Evolutionary conservation across 2,888 invertebrate species (phyloP), one percentile per base, ranked within the genome.

Genomic region (Apamea monoglypha): DNA sequence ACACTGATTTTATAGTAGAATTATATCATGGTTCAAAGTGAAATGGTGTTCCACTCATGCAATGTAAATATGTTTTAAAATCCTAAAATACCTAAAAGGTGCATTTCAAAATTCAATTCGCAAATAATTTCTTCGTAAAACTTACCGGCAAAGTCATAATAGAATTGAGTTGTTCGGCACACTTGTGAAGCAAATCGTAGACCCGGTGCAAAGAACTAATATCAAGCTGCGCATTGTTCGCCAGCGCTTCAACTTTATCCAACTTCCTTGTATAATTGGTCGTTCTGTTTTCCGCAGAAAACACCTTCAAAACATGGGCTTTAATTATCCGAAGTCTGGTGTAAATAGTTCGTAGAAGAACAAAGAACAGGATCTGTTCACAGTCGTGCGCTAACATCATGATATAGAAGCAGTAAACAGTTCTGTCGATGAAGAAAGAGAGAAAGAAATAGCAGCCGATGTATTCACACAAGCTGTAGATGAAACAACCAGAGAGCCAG

Each of bases 61-160:
- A 10, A n/a, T 59, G 32, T 21, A 50, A 50, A 50, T 40, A 4
- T 18, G 25, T 63, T 40, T 25, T 0, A 14, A 59, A 59, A 4
- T 44, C 21, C 32, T 40, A 32, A 16, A 50, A 64, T 1, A 67
- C 29, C 2, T 21, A 56, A 25, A 68, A 75, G 6, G n/a, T 61
- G 64, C 40, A 78, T 29, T 81, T 40, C 0, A 61, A 73, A 76
- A 44, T 76, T 67, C 14, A 73, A 76, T 68, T 81, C n/a, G 25
- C 44, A 76, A 77, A 81, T 70, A 80, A 69, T 80, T 70, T 80
- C 70, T 72, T 76, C 77, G 68, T 77, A 80, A 80, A 85, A 88
- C 91, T 89, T 92, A 96, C 96, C 90, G 95, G 93, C 50, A 95
- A 89, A 89, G 92, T 93, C 93, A 96, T 95, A n/a, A 94, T 86